Base-by-base conservation (phyloP, 2,888 invertebrate genomes). In the Thymelicus acteon region DNA sequence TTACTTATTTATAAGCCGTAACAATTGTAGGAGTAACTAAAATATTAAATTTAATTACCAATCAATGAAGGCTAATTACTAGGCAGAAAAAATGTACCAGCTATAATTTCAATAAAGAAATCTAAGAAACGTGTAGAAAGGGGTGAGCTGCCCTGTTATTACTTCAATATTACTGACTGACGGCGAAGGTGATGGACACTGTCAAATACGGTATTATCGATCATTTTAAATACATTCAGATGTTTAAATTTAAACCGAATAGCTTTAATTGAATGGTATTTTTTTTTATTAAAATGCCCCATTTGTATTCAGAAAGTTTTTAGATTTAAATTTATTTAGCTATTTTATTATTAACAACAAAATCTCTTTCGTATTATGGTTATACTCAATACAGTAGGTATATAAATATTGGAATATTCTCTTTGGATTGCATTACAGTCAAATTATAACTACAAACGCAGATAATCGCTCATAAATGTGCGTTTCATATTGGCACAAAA, bases 81-180 rank as follows among this genome's bases (percentile, higher is more conserved):
- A 75, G 83, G 80, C 76, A 80, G 75, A 79, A 82, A 87, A 87
- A 87, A 87, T 86, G 79, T 80, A 82, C 79, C 76, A 76, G 75
- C 73, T 77, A 82, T 79, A 77, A 75, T 75, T 78, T 75, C 75
- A 82, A 76, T 79, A 77, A 82, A 81, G 83, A 91, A 92, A 92
- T 93, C 93, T 92, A 93, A 91, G 91, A 91, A 90, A 87, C 80
- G 80, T 84, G 84, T 83, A 82, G 89, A 88, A 91, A 87, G 85
- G 90, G 89, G 85, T 80, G 74, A 76, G 74, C 76, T 79, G 80
- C 79, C 82, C 90, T 92, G 84, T 92, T 85, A 92, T 92, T 92
- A 92, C 80, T 87, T 19, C 2, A 89, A 85, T 88, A 89, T 89
- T 88, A 84, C 85, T 82, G 78, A 84, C 81, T 88, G 88, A 57